Evolutionary conservation across 2,113 vertebrate genomes (phyloP), one percentile per base, ranked within the genome.

Genomic region (Cebidichthys violaceus): DNA sequence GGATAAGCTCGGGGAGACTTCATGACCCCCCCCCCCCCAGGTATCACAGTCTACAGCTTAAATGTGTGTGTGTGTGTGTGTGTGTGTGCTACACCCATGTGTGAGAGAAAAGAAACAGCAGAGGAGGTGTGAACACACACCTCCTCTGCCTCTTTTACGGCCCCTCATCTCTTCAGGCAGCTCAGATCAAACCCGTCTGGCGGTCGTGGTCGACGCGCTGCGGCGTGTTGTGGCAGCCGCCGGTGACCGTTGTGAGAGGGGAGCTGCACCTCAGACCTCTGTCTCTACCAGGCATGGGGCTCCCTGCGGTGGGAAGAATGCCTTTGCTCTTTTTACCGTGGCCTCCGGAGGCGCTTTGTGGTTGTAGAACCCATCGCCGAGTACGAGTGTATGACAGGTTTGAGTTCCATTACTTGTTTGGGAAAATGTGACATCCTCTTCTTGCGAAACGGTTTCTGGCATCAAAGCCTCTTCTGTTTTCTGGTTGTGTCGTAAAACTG

Each of bases 161-260:
- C 37, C 82, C 73, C 83, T 90, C 80, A 79, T 76, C 65, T 75
- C 31, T 55, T 70, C 72, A 54, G 35, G 60, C 65, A 50, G 52
- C 88, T 74, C 41, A 77, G 72, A 83, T 92, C 90, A 88, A 91
- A 90, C 74, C 61, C 68, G 89, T 81, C 82, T 91, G 86, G 89
- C 72, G 70, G 83, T 75, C 22, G 74, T 91, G 86, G 89, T 92
- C 89, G 91, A 91, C 88, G 73, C 55, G 71, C 78, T 83, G 91
- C 87, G 61, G 87, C 64, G 43, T 91, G 79, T 93, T 90, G 88
- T 90, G 82, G 87, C 84, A 88, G 77, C 84, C 78, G 75, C 81
- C 41, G 17, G 79, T 50, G 76, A 75, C 60, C 84, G 79, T 88
- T 86, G 80, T 78, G 82, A 83, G 88, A 74, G 76, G 50, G 83